These are phyloP conservation scores for Bombus terrestris DNA, from an alignment of 1,140 invertebrate species.

Conservation along the genomic window DNA sequence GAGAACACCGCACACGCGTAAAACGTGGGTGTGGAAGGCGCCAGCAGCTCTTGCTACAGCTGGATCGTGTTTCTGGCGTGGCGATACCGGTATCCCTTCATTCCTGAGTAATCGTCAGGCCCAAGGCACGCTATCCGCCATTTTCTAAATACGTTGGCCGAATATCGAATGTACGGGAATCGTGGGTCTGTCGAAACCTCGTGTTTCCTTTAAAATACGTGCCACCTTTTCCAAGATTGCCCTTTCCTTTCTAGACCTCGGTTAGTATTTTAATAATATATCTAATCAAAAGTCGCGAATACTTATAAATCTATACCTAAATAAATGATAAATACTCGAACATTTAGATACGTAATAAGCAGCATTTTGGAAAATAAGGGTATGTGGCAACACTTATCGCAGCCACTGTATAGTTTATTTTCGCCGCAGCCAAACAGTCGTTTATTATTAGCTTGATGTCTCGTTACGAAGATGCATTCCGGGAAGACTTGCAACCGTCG, in stretches of 20 bases:
- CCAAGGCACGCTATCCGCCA: conserved; percentile 77
- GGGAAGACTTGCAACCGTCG: conserved; percentile 48
- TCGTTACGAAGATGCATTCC: conserved; percentile 71
- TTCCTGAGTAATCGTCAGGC: conserved; percentile 81
- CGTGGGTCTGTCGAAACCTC: conserved; percentile 33
- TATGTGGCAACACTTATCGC: neutral
- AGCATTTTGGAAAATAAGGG: neutral
- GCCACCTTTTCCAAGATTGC: no score
- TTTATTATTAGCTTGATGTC: conserved; percentile 76
- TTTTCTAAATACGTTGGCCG: conserved; percentile 77
- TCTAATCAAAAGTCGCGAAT: no score
- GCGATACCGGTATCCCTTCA: conserved; percentile 82
- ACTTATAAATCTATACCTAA: no score
- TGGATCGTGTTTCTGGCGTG: conserved; percentile 72
- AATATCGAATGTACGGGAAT: conserved; percentile 55
- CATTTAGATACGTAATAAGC: no score
- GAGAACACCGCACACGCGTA: conserved; percentile 41
- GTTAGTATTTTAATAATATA: no score
- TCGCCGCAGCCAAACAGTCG: conserved; percentile 52
- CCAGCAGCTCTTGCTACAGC: conserved; percentile 69
- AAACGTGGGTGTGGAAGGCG: conserved; percentile 69
- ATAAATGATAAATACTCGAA: no score
- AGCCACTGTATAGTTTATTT: conserved; percentile 61
- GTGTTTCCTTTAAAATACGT: conserved; percentile 16
- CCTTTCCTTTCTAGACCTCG: no score